Evolutionary conservation across 2,113 vertebrate genomes (phyloP).

Genomic region (Colistium nudipinnis): DNA sequence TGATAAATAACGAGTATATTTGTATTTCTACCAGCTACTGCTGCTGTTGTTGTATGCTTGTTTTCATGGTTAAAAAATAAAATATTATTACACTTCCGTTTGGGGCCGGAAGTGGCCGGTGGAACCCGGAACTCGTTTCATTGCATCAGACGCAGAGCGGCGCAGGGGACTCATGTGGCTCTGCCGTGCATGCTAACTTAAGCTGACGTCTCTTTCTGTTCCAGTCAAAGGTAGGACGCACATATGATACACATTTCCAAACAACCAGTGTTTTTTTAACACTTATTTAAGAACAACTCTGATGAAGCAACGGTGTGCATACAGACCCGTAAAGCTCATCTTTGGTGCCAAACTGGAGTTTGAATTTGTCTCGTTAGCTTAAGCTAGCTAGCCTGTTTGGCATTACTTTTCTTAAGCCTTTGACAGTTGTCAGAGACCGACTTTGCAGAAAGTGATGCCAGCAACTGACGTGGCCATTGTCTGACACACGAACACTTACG

Average conservation of each 20-base stretch:
- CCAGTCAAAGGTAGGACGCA: constrained; percentile 65
- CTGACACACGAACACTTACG: neutral
- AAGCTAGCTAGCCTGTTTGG: constrained; percentile 40
- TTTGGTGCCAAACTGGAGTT: neutral
- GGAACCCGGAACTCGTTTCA: constrained; percentile 55
- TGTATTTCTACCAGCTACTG: neutral
- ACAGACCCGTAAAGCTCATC: neutral
- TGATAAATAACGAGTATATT: neutral
- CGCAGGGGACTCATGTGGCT: constrained; percentile 31
- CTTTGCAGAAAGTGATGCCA: neutral
- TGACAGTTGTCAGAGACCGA: constrained; percentile 47
- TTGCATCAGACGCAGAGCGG: constrained; percentile 79
- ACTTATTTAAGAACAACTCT: neutral
- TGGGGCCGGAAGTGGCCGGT: constrained; percentile 36
- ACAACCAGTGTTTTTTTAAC: neutral
- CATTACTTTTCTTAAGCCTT: constrained; percentile 10
- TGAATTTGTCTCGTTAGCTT: constrained; percentile 24
- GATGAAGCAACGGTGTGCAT: accelerated
- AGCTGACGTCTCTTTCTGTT: constrained; percentile 57
- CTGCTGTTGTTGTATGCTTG: neutral
- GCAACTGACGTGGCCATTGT: neutral
- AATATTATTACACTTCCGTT: constrained; percentile 15
- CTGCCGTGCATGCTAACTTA: constrained; percentile 16
- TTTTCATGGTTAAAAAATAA: neutral
- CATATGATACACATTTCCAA: neutral